phyloP scores from a whole-genome alignment of 2,888 invertebrate species.

The Mellilla xanthometata region DNA sequence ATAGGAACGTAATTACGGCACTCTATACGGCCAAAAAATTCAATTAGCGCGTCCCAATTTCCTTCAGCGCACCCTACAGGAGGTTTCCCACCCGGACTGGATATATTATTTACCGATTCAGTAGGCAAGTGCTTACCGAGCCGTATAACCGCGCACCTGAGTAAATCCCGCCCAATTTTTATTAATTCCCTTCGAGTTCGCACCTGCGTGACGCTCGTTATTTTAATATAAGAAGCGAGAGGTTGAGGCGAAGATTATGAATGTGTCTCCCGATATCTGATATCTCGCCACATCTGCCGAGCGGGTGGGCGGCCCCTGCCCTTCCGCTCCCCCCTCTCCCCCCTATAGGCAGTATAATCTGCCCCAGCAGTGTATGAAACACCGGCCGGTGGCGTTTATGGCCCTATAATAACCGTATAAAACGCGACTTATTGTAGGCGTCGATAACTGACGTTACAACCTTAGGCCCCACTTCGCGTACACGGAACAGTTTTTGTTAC shows the following conservation, averaged over 20 bases:
- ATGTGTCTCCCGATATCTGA: conserved; percentile 80
- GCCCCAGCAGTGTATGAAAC: conserved; percentile 79
- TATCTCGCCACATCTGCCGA: conserved; percentile 80
- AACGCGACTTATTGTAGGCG: conserved; percentile 81
- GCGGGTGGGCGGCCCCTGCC: conserved; percentile 60
- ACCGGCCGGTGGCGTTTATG: conserved; percentile 81
- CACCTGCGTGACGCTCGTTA: conserved; percentile 66
- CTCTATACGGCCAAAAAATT: conserved; percentile 20
- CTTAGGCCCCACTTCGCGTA: conserved; percentile 61
- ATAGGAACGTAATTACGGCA: conserved; percentile 7
- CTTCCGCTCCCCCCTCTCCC: conserved; percentile 60
- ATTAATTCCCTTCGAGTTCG: conserved; percentile 61
- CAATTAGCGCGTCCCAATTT: conserved; percentile 30
- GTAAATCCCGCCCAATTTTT: conserved; percentile 48
- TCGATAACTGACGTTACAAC: conserved; percentile 78
- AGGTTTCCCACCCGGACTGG: conserved; percentile 26
- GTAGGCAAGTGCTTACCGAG: conserved; percentile 30
- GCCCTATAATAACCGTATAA: conserved; percentile 82
- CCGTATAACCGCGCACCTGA: conserved; percentile 33
- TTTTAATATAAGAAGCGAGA: conserved; percentile 76
- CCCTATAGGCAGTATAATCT: conserved; percentile 75
- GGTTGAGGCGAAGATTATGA: conserved; percentile 78
- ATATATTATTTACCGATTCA: conserved; percentile 34
- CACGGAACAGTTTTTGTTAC: conserved; percentile 48
- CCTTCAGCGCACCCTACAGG: conserved; percentile 22